Base-by-base conservation (phyloP, 1,140 invertebrate genomes). In the Lepidurus arcticus region DNA sequence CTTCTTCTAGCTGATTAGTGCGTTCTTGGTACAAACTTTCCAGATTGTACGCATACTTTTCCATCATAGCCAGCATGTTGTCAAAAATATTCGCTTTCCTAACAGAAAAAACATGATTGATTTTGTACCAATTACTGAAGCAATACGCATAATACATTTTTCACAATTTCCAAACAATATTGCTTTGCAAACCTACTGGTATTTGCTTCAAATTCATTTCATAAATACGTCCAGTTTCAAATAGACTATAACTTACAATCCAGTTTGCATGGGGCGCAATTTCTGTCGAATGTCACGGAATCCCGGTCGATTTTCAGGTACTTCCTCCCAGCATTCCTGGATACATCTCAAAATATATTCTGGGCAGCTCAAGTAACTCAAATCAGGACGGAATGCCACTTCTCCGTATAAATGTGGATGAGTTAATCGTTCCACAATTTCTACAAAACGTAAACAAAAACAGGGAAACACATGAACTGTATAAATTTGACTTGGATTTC, bases 61-160 rank as follows among this genome's bases (percentile, higher is more conserved):
- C 93, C 91, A 94, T 93, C 82, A 94, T 93, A 0, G 90, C 88
- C 77, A 94, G 86, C 90, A 95, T 93, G 84, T 94, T 93, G 85
- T 95, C 93, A 82, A 95, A 93, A 78, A 94, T 94, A 83, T 94
- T 94, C 26, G 92, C 88, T 84, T 94, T 94, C 84, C 88, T 90
- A 78, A 21, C 84, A 81, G 74, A 76, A 79, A 75, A 82, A 76
- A 21, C 6, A 73, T 43, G n/a, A 16, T 24, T 26, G 42, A 11
- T 16, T 11, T n/a, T 65, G 16, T 65, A n/a, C 53, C 6, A 24
- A 75, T 44, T 16, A 24, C 13, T 74, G 21, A 34, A 76, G 11
- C 42, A 16, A 75, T 34, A 75, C 11, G 21, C 21, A 76, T 78
- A 45, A 78, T 26, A 24, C 1, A 34, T 34, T 4, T 34, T 34